phyloP scores from a whole-genome alignment of 2,113 vertebrate species.

The Mirounga angustirostris region DNA sequence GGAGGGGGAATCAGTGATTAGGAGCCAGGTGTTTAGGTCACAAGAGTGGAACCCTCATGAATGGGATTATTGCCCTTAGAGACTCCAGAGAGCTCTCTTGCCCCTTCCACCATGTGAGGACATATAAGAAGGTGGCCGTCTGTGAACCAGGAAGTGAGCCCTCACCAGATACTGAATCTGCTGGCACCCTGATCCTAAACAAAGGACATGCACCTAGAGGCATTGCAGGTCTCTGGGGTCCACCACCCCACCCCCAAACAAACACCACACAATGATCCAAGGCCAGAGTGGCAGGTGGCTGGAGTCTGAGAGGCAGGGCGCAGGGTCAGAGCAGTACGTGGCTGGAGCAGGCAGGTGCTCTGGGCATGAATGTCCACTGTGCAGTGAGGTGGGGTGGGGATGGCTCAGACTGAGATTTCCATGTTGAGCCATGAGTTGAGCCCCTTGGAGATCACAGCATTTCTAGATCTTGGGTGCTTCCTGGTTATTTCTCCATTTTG shows the following conservation, averaged over 20 bases:
- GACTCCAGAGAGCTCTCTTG: not conserved
- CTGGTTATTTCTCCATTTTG: not conserved
- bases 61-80: not conserved
- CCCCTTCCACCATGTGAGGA: not conserved
- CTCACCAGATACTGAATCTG: not conserved
- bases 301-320: not conserved
- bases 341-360: no score
- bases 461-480: not conserved
- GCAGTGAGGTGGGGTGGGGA: not conserved
- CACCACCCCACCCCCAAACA: not conserved
- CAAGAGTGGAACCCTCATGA: not conserved
- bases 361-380: not conserved
- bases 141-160: not conserved
- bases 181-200: not conserved
- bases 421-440: not conserved
- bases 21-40: not conserved
- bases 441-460: not conserved
- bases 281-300: not conserved
- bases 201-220: not conserved
- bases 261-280: not conserved
- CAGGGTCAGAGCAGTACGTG: not conserved
- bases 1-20: not conserved
- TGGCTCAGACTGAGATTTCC: not conserved
- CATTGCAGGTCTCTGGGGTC: not conserved
- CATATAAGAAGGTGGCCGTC: not conserved